Conservation (phyloP, 2,113 vertebrate species). For the Erythrocebus patas region DNA sequence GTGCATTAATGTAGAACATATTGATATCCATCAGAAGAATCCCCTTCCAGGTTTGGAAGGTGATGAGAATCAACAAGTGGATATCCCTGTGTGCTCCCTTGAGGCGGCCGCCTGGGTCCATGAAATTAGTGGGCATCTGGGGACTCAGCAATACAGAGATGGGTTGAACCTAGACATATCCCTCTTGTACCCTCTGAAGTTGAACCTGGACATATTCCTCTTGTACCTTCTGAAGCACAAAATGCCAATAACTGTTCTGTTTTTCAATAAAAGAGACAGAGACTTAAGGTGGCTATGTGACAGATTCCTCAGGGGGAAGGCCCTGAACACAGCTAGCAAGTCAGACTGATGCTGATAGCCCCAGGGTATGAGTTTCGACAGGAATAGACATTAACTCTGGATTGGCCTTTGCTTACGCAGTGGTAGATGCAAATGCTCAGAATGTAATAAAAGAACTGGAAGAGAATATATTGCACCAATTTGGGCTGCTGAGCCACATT, state of each 20-base stretch:
- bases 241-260: not conserved
- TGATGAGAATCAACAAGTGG: not conserved
- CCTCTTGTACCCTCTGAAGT: not conserved
- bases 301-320: not conserved
- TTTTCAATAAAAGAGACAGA: not conserved
- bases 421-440: not conserved
- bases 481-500: not conserved
- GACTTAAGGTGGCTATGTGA: not conserved
- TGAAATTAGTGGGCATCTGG: not conserved
- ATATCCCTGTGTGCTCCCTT: not conserved
- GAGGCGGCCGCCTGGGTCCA: not conserved
- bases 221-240: not conserved
- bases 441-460: not conserved
- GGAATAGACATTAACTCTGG: not conserved
- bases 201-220: not conserved
- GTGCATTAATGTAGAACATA: not conserved
- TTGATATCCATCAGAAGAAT: not conserved
- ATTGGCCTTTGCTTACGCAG: not conserved
- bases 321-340: not conserved
- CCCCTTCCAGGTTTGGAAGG: not conserved
- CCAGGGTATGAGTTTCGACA: not conserved
- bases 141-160: not conserved
- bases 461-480: not conserved
- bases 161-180: not conserved
- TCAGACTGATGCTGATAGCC: not conserved